Base-by-base conservation (phyloP, 2,797 vertebrate species). In the Macroramphosus scolopax region DNA sequence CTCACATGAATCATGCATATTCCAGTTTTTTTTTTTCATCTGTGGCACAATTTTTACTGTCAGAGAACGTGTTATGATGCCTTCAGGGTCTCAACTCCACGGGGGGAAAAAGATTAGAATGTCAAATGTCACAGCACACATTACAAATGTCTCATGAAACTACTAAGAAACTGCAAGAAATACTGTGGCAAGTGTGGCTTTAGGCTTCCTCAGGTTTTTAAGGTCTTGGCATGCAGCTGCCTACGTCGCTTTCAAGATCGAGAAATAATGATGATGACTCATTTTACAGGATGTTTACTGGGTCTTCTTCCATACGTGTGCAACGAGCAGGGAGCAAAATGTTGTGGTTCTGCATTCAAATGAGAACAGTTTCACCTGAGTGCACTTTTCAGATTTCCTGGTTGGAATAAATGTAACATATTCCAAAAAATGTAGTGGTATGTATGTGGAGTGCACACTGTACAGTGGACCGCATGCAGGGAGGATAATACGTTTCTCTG, bases 1-100 rank as follows among this genome's bases (percentile, higher is more conserved):
- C 69, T 63, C 3, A 22, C 56, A 75, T 76, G 37, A 82, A 78
- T 82, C 74, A 78, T 78, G 61, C 35, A 73, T 75, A 49, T 55
- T 25, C 42, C 41, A 17, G 11, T 33, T 56, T 65, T 64, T 28
- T 39, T 54, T 66, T 65, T 20, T 26, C 61, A 71, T 70, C 51
- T 26, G 28, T 68, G 59, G 58, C 48, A 53, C 63, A 77, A 56
- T 78, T 22, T 75, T 58, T 72, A 68, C 58, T 83, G 72, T 79
- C 67, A 63, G 50, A 48, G 43, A 68, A 58, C 39, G 65, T 82
- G 71, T 82, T 63, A 34, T 41, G 67, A 68, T 70, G 76, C 75
- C 78, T 76, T 77, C 9, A 53, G 73, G 75, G 56, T 61, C 63
- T 66, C 36, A 38, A 37, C 41, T 65, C 77, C 73, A 62, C 68